Evolutionary conservation across 2,113 vertebrate genomes (phyloP).

Genomic region (Oryzias curvinotus): DNA sequence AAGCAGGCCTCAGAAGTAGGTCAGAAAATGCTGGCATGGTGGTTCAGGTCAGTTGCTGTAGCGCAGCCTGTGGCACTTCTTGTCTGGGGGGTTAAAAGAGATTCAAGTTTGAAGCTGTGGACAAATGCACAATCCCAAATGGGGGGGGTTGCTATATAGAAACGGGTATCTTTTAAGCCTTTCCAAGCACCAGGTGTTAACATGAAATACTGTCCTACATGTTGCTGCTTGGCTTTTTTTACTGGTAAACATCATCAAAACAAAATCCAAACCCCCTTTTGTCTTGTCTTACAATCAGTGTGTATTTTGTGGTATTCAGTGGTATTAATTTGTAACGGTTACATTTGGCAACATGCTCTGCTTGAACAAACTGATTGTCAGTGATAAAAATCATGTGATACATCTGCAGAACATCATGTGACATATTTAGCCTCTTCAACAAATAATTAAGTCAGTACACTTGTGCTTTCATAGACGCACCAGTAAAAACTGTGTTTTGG

Average conservation of each 20-base stretch:
- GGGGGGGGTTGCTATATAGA: constrained; percentile 12
- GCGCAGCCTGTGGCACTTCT: constrained; percentile 44
- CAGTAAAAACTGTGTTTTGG: too few species aligned
- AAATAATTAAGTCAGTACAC: constrained; percentile 5
- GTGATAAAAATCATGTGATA: constrained; percentile 57
- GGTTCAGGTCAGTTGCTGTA: constrained; percentile 45
- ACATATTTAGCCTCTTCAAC: constrained; percentile 24
- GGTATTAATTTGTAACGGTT: neutral
- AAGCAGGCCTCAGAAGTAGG: constrained; percentile 59
- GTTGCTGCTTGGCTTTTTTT: constrained; percentile 13
- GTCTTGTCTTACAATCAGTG: neutral
- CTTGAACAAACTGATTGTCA: constrained; percentile 57
- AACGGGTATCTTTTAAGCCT: constrained; percentile 18
- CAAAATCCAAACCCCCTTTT: neutral
- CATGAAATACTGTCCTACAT: constrained; percentile 8
- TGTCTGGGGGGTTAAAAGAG: constrained; percentile 37
- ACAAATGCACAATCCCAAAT: constrained; percentile 4
- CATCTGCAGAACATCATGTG: constrained; percentile 53
- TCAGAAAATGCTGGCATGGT: constrained; percentile 48
- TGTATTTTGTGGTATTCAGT: neutral
- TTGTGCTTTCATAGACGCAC: too few species aligned
- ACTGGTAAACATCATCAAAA: constrained; percentile 11
- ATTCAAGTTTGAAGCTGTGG: constrained; percentile 33
- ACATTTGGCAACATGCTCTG: neutral
- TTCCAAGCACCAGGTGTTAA: constrained; percentile 20